These are phyloP conservation scores for Potamarius usumacintae DNA, from an alignment of 2,113 vertebrate species.

Conservation along the genomic window DNA sequence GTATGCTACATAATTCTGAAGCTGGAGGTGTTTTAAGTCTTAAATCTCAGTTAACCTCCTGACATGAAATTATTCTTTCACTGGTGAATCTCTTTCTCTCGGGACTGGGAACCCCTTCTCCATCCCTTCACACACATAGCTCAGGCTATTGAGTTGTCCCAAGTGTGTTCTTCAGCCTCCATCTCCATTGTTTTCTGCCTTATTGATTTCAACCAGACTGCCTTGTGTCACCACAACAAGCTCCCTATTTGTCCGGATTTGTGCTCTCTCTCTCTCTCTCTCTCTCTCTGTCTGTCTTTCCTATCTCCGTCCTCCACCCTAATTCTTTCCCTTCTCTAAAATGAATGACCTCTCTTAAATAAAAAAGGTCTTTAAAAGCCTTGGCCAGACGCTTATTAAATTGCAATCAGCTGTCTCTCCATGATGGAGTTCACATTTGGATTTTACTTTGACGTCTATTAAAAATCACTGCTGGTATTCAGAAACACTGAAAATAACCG, in stretches of 20 bases:
- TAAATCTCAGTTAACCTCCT: conserved; percentile 1
- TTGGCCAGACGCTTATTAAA: conserved; percentile 64
- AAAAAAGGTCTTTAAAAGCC: conserved; percentile 68
- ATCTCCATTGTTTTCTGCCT: conserved; percentile 66
- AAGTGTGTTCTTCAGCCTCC: conserved; percentile 69
- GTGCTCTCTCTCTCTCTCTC: conserved; percentile 42
- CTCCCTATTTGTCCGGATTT: conserved; percentile 67
- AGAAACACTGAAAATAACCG: conserved; percentile 2
- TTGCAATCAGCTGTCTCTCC: conserved; percentile 68
- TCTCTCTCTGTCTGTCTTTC: neutral
- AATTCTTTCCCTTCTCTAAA: conserved; percentile 11
- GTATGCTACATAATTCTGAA: neutral
- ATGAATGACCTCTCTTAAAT: conserved; percentile 66
- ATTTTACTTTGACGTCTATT: conserved; percentile 37
- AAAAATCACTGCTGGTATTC: conserved; percentile 49
- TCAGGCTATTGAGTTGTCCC: conserved; percentile 60
- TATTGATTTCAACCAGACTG: conserved; percentile 72
- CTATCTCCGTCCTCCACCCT: neutral
- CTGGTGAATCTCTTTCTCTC: neutral
- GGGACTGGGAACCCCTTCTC: conserved; percentile 7
- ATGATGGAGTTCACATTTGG: conserved; percentile 60
- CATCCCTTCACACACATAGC: conserved; percentile 64
- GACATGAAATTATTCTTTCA: conserved; percentile 12
- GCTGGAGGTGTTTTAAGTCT: neutral
- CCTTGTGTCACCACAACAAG: conserved; percentile 66